Conservation (phyloP, 2,113 vertebrate species). For the Chloropsis cyanopogon region DNA sequence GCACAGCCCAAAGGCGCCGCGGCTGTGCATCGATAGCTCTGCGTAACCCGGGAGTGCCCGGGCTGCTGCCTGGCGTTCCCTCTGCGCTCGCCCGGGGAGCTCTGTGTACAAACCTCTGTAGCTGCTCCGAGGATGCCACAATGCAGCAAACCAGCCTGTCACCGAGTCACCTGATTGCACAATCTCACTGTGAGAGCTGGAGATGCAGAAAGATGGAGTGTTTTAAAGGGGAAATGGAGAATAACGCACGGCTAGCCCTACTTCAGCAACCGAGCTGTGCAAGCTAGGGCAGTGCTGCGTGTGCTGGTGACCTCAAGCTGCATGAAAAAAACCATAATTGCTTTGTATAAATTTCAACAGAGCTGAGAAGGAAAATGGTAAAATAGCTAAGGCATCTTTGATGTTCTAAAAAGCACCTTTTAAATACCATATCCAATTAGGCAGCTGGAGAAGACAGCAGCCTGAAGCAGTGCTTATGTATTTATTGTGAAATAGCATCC, state of each 20-base stretch:
- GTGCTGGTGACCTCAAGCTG: background rate
- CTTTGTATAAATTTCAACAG: background rate
- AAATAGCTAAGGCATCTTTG: background rate
- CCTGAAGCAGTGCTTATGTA: background rate
- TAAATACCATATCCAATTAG: background rate
- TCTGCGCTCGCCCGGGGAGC: fast-evolving
- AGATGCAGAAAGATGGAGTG: constrained; percentile 31
- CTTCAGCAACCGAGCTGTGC: background rate
- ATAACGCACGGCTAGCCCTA: background rate
- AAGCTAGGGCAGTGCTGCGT: background rate
- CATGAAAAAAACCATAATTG: background rate
- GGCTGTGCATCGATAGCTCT: fast-evolving
- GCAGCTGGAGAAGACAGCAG: background rate
- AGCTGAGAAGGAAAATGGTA: background rate
- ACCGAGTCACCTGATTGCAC: constrained; percentile 46
- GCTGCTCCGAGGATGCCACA: constrained; percentile 36
- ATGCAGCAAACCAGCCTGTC: constrained; percentile 52
- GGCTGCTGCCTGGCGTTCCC: background rate
- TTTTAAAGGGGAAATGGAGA: constrained; percentile 63
- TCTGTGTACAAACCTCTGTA: background rate
- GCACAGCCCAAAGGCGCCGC: fast-evolving
- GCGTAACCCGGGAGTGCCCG: background rate
- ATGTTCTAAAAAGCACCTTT: background rate
- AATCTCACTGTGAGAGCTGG: background rate
- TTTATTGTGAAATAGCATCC: constrained; percentile 22